Percentiles rank a stretch among this genome's conserved stretches.
Evolutionary conservation across 2,113 vertebrate species (phyloP).

Genomic region (Ancistrus triradiatus): DNA sequence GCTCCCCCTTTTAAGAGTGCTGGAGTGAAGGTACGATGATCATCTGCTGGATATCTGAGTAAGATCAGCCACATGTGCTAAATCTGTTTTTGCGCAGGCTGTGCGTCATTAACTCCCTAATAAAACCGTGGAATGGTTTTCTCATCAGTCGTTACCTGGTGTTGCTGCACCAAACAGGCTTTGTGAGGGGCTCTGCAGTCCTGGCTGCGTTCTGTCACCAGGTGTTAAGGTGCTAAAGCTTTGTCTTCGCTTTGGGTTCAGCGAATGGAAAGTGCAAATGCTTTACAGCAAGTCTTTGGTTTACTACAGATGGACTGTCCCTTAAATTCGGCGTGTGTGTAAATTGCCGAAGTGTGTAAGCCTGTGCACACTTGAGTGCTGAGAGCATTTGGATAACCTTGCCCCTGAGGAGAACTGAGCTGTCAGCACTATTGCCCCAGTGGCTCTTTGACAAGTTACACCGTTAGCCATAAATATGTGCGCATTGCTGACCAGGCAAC

Average conservation of each 20-base stretch:
- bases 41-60: conserved; percentile 31
- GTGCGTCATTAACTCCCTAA: neutral
- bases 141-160: no score
- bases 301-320: no score
- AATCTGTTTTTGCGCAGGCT: conserved; percentile 7
- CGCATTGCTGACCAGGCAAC: conserved; percentile 16
- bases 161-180: neutral
- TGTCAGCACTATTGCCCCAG: conserved; percentile 19
- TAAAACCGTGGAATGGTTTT: neutral
- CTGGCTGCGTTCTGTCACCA: no score
- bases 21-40: no score
- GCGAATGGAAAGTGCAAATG: no score
- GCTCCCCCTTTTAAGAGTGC: no score
- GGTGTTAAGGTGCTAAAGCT: no score
- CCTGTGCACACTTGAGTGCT: neutral
- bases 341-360: neutral
- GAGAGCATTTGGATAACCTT: conserved; percentile 1
- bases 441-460: neutral
- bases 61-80: conserved; percentile 5
- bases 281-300: neutral
- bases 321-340: no score
- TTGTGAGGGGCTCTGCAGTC: neutral
- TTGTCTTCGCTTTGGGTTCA: no score
- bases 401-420: neutral
- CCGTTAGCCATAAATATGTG: conserved; percentile 4